Percentiles rank a stretch among this genome's conserved stretches.
Conservation (phyloP, 2,113 vertebrate species). For the Antechinus stuartii region DNA sequence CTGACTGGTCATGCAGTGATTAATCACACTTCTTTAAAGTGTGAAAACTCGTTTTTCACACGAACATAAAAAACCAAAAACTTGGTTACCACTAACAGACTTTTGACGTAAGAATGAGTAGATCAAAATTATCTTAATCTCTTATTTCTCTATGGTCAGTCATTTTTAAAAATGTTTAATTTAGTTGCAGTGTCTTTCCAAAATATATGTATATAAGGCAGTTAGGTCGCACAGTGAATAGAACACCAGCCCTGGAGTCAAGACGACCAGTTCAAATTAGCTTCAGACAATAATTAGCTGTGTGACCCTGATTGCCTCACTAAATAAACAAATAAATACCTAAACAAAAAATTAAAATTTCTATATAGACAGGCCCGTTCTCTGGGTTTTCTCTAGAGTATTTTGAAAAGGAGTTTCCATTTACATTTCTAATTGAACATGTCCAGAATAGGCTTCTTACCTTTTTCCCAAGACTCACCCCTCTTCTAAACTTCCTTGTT, state of each 20-base stretch:
- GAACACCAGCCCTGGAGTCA: too few relatives aligned
- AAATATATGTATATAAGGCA: not conserved
- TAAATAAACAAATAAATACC: too few relatives aligned
- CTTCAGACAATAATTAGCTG: too few relatives aligned
- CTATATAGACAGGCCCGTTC: not conserved
- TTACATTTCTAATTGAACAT: not conserved
- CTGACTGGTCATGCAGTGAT: conserved; percentile 23
- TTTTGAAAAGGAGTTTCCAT: not conserved
- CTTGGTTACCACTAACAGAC: not conserved
- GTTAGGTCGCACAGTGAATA: not conserved
- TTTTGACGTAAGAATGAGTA: not conserved
- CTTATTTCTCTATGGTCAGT: not conserved
- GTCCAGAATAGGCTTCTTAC: not conserved
- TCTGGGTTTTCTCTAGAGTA: not conserved
- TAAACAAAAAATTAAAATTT: too few relatives aligned
- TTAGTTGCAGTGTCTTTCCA: not conserved
- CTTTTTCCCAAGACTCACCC: not conserved
- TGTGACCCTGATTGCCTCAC: too few relatives aligned
- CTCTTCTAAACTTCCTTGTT: not conserved
- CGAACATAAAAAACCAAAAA: conserved; percentile 45
- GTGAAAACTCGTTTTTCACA: conserved; percentile 45
- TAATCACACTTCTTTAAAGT: conserved; percentile 68
- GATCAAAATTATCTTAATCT: not conserved
- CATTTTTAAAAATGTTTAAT: not conserved
- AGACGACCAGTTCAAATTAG: too few relatives aligned